phyloP scores from a whole-genome alignment of 2,113 vertebrate species.

The Camelus dromedarius region DNA sequence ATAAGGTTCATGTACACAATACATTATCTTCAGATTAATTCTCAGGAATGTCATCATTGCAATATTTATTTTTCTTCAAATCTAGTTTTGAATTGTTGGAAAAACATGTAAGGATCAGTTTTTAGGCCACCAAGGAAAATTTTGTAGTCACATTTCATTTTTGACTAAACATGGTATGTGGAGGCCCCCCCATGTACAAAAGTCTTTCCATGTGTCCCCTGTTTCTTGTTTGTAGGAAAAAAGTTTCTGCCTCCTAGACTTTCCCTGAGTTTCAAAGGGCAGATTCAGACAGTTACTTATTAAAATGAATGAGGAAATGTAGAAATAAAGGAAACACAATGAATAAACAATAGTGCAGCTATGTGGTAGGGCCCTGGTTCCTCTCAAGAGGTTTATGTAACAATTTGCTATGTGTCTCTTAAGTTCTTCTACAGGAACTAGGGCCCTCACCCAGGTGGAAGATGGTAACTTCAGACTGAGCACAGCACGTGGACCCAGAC shows the following conservation, averaged over 20 bases:
- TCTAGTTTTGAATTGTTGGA: background rate
- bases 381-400: background rate
- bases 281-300: background rate
- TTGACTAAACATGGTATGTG: background rate
- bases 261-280: background rate
- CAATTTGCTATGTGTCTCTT: too few relatives aligned
- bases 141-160: background rate
- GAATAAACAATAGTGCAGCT: background rate
- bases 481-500: background rate
- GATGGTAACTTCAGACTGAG: background rate
- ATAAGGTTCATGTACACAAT: background rate
- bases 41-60: background rate
- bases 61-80: background rate
- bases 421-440: background rate
- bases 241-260: background rate
- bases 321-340: background rate
- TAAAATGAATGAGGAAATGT: background rate
- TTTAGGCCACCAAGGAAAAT: background rate
- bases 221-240: background rate
- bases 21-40: background rate
- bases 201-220: background rate
- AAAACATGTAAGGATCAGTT: background rate
- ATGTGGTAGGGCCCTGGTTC: background rate
- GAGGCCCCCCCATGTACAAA: background rate
- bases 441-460: background rate